Conservation (phyloP, 2,113 vertebrate genomes). For the Melanocharis versteri region DNA sequence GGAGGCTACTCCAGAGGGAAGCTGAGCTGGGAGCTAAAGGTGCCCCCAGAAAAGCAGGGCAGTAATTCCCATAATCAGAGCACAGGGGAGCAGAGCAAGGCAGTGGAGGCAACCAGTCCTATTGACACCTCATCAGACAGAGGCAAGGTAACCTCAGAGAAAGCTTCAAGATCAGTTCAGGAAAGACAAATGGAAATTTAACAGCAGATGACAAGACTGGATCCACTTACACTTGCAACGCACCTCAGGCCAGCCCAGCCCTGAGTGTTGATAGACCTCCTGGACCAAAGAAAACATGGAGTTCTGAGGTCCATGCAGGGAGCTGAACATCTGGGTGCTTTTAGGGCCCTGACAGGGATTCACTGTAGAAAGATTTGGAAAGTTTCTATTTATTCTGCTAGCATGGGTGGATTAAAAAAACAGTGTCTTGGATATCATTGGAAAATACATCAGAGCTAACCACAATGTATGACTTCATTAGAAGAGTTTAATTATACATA, state of each 20-base stretch:
- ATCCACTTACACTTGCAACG: not conserved
- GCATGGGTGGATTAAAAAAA: not conserved
- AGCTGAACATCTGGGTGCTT: not conserved
- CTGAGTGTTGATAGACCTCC: not conserved
- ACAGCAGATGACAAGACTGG: not conserved
- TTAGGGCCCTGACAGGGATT: not conserved
- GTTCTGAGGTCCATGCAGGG: fast-evolving
- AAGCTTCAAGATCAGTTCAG: not conserved
- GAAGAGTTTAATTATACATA: not conserved
- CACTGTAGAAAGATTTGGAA: not conserved
- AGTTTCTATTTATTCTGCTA: not conserved
- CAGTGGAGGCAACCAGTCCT: not conserved
- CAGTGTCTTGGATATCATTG: not conserved
- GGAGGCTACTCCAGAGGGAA: not conserved
- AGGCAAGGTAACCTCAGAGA: not conserved
- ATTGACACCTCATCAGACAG: not conserved
- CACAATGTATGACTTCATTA: not conserved
- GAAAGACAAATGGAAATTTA: not conserved
- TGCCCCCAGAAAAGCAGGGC: not conserved
- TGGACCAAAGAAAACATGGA: not conserved
- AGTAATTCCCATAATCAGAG: not conserved
- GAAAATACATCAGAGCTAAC: not conserved
- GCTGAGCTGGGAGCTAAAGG: not conserved
- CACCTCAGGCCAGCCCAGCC: not conserved
- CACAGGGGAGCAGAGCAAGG: not conserved